Percentiles rank a stretch among this genome's conserved stretches.
Evolutionary conservation across 2,797 vertebrate genomes (phyloP).

Genomic region (Sebastes jordani): DNA sequence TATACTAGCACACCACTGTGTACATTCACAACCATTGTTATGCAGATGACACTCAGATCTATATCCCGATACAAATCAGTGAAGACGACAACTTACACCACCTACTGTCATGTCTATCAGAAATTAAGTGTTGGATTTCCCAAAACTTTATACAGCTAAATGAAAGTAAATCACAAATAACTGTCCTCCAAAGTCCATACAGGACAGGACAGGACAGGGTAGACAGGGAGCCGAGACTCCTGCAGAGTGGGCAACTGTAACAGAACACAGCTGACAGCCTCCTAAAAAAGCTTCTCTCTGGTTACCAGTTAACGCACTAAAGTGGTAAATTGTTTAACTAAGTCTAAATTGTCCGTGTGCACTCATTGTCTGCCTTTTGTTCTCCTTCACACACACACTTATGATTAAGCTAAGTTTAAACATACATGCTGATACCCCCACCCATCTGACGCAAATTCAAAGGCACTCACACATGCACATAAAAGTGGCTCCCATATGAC

Average conservation of each 20-base stretch:
- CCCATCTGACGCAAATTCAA: neutral
- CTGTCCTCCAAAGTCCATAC: neutral
- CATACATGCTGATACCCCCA: neutral
- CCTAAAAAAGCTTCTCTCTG: constrained; percentile 27
- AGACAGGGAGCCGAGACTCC: too few species aligned
- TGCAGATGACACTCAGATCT: neutral
- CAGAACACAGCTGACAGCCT: neutral
- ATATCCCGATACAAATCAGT: neutral
- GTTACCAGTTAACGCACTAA: constrained; percentile 5
- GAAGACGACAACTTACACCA: too few species aligned
- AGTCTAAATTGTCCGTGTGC: neutral
- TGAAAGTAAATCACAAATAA: neutral
- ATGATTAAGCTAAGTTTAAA: constrained; percentile 2
- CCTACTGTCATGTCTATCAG: neutral
- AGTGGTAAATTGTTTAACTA: constrained; percentile 39
- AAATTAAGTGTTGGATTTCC: neutral
- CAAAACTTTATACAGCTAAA: neutral
- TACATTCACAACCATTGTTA: neutral
- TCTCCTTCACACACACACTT: neutral
- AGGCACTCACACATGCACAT: constrained; percentile 14
- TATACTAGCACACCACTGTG: neutral
- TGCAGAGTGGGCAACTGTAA: too few species aligned
- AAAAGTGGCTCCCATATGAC: constrained; percentile 24
- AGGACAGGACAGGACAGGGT: neutral
- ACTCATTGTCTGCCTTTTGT: neutral